Base-by-base conservation (phyloP, 2,888 invertebrate genomes). In the Rhagonycha lutea region DNA sequence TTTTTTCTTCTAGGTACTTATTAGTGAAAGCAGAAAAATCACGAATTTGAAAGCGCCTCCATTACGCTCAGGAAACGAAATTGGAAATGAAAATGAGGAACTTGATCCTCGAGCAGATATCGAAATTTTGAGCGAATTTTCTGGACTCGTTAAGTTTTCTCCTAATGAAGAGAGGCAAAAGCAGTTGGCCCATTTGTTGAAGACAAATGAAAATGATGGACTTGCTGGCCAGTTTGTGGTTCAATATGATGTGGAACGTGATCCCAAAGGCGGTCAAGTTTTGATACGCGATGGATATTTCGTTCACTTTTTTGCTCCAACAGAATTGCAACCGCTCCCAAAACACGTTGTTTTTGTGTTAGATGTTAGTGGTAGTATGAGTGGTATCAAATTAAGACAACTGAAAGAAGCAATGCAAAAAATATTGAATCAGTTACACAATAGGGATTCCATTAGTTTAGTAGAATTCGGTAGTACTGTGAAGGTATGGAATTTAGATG, bases 351-450 rank as follows among this genome's bases (percentile, higher is more conserved):
- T 94, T 10, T 95, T 95, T 85, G 92, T 94, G 12, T 87, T 95
- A 82, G 94, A 95, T 84, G 91, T 92, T 0, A 94, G 94, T 29
- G 94, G 94, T 8, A 94, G 94, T 69, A 95, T 94, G 94, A 88
- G 88, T 80, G 94, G 92, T 24, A 89, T 89, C 70, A 93, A 93
- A 87, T 90, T 94, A 63, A 86, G 88, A 23, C 93, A 94, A 86
- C 87, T 93, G n/a, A 90, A 91, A 73, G 89, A 91, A 73, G 93
- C 94, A 26, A 93, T 94, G 93, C 86, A 88, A 78, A 90, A 90
- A 68, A 94, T 94, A 76, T 88, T 94, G 14, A 86, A 87, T 10
- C 91, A 93, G 80, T 88, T 94, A 26, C 89, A 91, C 72, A 80
- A 86, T 0, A 90, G 90, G 2, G 94, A 94, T 85, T 90, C 89